Evolutionary conservation across 2,888 invertebrate species (phyloP).

Genomic region (Epirrhoe alternata): DNA sequence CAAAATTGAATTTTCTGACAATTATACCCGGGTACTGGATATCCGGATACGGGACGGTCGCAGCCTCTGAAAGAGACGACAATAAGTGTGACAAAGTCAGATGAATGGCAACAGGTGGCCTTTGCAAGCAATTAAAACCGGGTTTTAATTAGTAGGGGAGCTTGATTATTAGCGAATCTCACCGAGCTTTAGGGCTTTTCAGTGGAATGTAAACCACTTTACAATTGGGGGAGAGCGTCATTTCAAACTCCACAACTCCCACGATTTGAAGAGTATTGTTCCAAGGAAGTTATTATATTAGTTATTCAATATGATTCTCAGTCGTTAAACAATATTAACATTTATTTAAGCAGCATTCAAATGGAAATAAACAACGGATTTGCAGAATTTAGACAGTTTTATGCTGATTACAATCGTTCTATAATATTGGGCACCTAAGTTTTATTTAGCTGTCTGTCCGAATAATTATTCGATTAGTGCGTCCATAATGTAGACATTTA

Average conservation of each 20-base stretch:
- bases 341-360: constrained; percentile 46
- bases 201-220: constrained; percentile 75
- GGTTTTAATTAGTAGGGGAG: constrained; percentile 84
- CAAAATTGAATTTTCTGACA: constrained; percentile 80
- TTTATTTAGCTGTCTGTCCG: constrained; percentile 20
- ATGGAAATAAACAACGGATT: constrained; percentile 41
- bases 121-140: constrained; percentile 81
- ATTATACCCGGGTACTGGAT: constrained; percentile 65
- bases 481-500: constrained; percentile 14
- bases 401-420: constrained; percentile 43
- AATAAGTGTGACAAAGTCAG: constrained; percentile 50
- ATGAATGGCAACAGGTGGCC: constrained; percentile 77
- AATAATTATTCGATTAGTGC: constrained; percentile 26
- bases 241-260: constrained; percentile 17
- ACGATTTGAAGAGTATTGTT: constrained; percentile 6
- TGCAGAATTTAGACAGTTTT: constrained; percentile 44
- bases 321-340: constrained; percentile 45
- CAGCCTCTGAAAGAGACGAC: constrained; percentile 69
- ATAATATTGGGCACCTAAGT: constrained; percentile 30
- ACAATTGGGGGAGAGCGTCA: constrained; percentile 58
- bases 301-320: constrained; percentile 31
- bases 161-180: constrained; percentile 80
- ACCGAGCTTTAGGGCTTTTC: constrained; percentile 71
- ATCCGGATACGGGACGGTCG: constrained; percentile 81
- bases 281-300: constrained; percentile 11